phyloP scores from a whole-genome alignment of 1,140 invertebrate genomes.

The Bemisia tabaci region DNA sequence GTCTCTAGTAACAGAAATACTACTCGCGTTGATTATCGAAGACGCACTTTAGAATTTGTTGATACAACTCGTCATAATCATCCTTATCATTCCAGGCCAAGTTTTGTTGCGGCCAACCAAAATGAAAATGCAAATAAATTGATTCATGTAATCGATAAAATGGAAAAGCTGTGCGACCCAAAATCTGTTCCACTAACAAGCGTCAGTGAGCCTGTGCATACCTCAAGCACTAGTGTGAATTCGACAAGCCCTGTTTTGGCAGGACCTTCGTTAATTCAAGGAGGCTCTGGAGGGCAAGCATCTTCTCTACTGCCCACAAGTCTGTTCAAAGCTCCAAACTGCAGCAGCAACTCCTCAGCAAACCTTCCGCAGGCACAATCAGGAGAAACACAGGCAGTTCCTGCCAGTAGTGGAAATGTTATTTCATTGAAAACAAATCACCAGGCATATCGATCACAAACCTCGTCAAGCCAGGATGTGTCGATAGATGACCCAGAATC shows the following conservation, averaged over 20 bases:
- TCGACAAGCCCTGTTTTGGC: not conserved
- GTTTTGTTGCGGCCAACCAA: not conserved
- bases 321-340: too few species aligned
- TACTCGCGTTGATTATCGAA: slow-evolving; percentile 28
- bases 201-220: not conserved
- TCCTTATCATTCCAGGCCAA: slow-evolving; percentile 5
- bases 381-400: slow-evolving; percentile 9
- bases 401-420: slow-evolving; percentile 9
- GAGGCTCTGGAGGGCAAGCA: too few species aligned
- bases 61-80: slow-evolving; percentile 32
- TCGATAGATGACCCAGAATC: slow-evolving; percentile 19
- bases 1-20: not conserved
- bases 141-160: not conserved
- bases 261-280: too few species aligned
- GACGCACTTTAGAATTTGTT: slow-evolving; percentile 33
- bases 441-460: slow-evolving; percentile 9
- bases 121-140: not conserved
- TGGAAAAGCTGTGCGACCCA: not conserved
- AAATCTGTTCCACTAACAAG: not conserved
- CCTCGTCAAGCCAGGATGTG: slow-evolving; percentile 18
- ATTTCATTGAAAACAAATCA: not conserved
- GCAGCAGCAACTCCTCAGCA: too few species aligned
- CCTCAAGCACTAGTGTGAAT: not conserved
- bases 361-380: too few species aligned
- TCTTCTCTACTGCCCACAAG: too few species aligned